Base-by-base conservation (phyloP, 2,113 vertebrate genomes). In the Protomyctophum bolini region DNA sequence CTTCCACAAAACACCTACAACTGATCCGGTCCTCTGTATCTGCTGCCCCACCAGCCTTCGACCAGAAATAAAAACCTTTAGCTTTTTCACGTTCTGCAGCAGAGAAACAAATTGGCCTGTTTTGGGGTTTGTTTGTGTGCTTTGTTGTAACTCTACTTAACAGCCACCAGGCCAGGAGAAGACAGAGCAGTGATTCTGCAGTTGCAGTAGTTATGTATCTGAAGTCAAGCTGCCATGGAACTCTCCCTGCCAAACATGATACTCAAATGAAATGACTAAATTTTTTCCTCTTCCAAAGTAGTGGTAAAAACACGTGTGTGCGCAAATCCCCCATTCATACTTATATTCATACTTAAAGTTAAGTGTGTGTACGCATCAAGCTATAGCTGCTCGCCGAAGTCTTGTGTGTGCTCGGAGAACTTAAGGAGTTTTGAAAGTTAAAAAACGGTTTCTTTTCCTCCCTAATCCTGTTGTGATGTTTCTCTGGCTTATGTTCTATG, bases 371-470 rank as follows among this genome's bases (percentile, higher is more conserved):
- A 41, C 33, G 33, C 33, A 41, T 41, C 33, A 41, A 41, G 33
- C 3, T 41, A 41, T 89, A 86, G 90, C 82, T 82, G 87, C 86
- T 77, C 88, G 80, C 63, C 68, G 79, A 75, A 81, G 80, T 77
- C 80, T 41, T 41, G 33, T 81, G 85, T 83, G 79, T 82, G 86
- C 89, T 88, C 86, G 84, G 86, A 93, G 89, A 94, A 93, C 91
- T 91, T 94, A 91, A 92, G 89, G 86, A 92, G 91, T 93, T 93
- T 80, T 89, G 88, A 89, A 93, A 92, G 92, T 93, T 92, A 87
- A 94, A 93, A 93, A 92, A 87, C 70, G 77, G 80, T 81, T 87
- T 84, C 90, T 92, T 83, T 78, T 87, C 89, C 87, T 87, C 85
- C 87, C 77, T 85, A 87, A 89, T 91, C 82, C 88, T 86, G 84